phyloP scores from a whole-genome alignment of 1,140 invertebrate genomes.

The Oedothorax gibbosus region DNA sequence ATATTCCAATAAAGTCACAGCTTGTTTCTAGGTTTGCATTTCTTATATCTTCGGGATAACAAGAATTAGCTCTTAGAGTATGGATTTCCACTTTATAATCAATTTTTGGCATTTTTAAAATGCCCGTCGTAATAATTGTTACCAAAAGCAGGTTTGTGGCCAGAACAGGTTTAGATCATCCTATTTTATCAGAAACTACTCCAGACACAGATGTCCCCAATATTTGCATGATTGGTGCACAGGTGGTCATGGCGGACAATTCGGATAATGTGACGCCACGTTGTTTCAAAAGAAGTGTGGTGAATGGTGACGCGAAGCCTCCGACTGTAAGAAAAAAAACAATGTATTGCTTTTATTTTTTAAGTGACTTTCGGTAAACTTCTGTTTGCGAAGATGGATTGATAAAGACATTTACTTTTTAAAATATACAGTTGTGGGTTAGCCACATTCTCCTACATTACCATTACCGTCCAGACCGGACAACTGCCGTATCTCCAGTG shows the following conservation, averaged over 20 bases:
- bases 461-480: no score
- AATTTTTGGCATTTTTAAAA: neutral
- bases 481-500: no score
- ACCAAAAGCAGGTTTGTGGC: conserved; percentile 20
- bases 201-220: conserved; percentile 11
- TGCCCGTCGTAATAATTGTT: neutral
- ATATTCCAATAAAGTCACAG: neutral
- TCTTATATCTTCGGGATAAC: neutral
- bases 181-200: conserved; percentile 46
- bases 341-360: neutral
- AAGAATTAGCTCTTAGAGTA: neutral
- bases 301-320: conserved; percentile 9
- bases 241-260: conserved; percentile 5
- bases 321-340: conserved; percentile 29
- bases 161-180: conserved; percentile 40
- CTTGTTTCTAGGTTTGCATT: no score
- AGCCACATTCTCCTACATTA: neutral
- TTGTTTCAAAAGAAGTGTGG: conserved; percentile 27
- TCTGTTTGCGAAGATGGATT: neutral
- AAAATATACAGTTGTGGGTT: neutral
- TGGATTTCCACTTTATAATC: neutral
- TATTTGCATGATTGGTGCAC: conserved; percentile 16
- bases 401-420: neutral
- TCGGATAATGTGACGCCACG: conserved; percentile 32
- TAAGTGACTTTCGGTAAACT: neutral